phyloP scores from a whole-genome alignment of 1,140 invertebrate species.

The Meloidogyne chitwoodi region DNA sequence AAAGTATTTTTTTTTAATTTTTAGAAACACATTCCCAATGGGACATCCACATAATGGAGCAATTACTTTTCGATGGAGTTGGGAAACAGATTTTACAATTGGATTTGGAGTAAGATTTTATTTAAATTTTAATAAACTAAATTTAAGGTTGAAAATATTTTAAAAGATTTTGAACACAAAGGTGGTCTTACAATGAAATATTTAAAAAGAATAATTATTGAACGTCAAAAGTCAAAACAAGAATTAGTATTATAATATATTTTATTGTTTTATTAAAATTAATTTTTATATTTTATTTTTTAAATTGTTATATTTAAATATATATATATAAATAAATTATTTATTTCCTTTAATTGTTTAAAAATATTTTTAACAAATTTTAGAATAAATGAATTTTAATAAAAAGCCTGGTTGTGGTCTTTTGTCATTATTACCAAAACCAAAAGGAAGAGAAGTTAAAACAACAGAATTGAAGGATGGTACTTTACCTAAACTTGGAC shows the following conservation, averaged over 20 bases:
- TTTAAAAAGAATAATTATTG: neutral
- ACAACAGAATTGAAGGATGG: neutral
- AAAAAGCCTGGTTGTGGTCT: conserved; percentile 18
- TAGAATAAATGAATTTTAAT: neutral
- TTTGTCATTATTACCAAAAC: conserved; percentile 26
- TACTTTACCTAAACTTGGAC: neutral
- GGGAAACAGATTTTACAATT: conserved; percentile 3
- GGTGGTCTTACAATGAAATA: neutral
- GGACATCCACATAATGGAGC: conserved; percentile 17
- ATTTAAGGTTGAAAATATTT: neutral
- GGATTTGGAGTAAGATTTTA: neutral
- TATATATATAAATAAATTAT: too few relatives aligned
- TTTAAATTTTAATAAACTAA: neutral
- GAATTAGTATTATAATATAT: neutral
- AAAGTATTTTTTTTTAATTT: neutral
- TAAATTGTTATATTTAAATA: neutral
- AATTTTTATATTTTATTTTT: neutral
- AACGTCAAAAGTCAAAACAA: neutral
- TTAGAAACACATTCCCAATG: neutral
- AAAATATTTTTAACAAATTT: neutral
- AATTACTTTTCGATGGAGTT: conserved; percentile 17
- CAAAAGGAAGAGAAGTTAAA: conserved; percentile 1
- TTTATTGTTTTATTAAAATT: neutral
- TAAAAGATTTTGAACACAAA: neutral
- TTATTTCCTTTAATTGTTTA: neutral